These are phyloP conservation scores for Chaetodon auriga DNA, from an alignment of 2,113 vertebrate genomes.

Conservation along the genomic window DNA sequence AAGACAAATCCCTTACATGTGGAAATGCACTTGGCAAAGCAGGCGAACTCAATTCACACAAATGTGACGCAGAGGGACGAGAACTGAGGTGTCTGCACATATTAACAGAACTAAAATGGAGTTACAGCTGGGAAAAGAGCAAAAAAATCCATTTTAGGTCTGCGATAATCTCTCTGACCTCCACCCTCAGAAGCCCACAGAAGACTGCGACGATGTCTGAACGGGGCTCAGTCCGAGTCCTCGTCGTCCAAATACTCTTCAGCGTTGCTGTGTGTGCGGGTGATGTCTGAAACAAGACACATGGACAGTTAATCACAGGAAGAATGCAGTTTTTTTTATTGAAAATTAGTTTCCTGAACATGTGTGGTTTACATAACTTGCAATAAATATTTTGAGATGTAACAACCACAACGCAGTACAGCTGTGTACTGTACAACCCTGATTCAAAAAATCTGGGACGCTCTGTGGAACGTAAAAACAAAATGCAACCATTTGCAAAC, in stretches of 20 bases:
- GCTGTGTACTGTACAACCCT: no score
- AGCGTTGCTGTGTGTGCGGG: constrained; percentile 91
- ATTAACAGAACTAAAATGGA: constrained; percentile 52
- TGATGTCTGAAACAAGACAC: constrained; percentile 80
- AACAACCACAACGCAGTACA: no score
- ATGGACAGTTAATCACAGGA: background rate
- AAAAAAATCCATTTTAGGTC: constrained; percentile 61
- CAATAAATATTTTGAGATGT: background rate
- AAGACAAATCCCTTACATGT: constrained; percentile 35
- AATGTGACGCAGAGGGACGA: constrained; percentile 7
- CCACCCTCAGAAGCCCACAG: constrained; percentile 12
- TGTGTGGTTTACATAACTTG: background rate
- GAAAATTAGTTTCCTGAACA: background rate
- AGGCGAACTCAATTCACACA: constrained; percentile 26
- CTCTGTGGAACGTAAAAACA: no score
- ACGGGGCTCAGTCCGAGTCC: constrained; percentile 91
- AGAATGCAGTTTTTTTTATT: no score
- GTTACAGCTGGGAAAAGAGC: constrained; percentile 44
- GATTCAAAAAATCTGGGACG: no score
- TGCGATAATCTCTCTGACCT: constrained; percentile 40
- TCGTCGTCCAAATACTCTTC: constrained; percentile 98
- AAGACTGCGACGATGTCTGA: constrained; percentile 36
- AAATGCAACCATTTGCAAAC: no score
- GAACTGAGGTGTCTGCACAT: constrained; percentile 38
- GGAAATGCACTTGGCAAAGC: constrained; percentile 38